Evolutionary conservation across 2,113 vertebrate species (phyloP), one percentile per base, ranked within the genome.

Genomic region (Sus scrofa): DNA sequence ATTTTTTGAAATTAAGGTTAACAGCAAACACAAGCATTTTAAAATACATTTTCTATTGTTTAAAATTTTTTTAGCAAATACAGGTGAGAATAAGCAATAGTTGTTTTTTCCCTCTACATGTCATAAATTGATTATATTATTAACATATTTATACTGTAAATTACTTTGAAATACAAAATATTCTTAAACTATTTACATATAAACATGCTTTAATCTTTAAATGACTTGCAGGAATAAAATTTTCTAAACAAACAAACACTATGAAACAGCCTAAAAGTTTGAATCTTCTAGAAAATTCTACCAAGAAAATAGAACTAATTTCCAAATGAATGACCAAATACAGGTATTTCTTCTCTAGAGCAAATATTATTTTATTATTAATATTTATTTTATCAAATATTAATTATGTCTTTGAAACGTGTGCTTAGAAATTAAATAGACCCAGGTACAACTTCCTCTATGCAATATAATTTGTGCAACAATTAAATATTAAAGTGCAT

Each of bases 331-430:
- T 56, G 27, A 56, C 0, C 27, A 44, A 56, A 79, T 7, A 24
- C 20, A 91, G 10, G 20, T 6, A 20, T 6, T 39, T 75, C 0
- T 44, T 78, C 54, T 90, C 10, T 62, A 34, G 3, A 79, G 16
- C 10, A 54, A 56, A 70, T 62, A 24, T 71, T 79, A 63, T 54
- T 63, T 63, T 60, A 62, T 4, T 74, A 67, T 6, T 71, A 63
- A 82, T 89, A 56, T 14, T 91, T 50, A 91, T 88, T 71, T 26
- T n/a, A 82, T 94, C 32, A 77, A 24, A 50, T 44, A 63, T 71
- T 93, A 39, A 58, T 67, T 75, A 67, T 79, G 15, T 26, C 19
- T 77, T 78, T 24, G 3, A 52, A 37, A 54, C 0, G 2, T 39
- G 39, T 85, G 26, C 12, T 44, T 86, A 73, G 56, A 24, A 56